Base-by-base conservation (phyloP, 1,140 invertebrate species). In the Wasmannia auropunctata region DNA sequence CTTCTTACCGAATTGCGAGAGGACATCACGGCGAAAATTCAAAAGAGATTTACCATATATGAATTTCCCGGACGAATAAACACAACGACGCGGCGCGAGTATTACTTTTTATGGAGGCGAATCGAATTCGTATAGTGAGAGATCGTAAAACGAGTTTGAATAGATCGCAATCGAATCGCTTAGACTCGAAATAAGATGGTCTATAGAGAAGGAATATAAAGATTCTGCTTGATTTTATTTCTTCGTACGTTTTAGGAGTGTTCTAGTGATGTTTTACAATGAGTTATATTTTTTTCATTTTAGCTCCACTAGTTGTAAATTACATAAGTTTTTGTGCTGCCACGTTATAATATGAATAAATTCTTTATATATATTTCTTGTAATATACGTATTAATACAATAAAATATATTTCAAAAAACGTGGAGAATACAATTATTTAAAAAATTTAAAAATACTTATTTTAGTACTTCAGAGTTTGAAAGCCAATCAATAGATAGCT, bases 1-100 rank as follows among this genome's bases (percentile, higher is more conserved):
- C 7, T 40, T n/a, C 14, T 46, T 8, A 16, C 25, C 10, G 28
- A 25, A 43, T 81, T 31, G 65, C n/a, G n/a, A n/a, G n/a, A 67
- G 11, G 8, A 40, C 37, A 72, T 74, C 34, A 43, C 51, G 25
- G 16, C 4, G 14, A 60, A 58, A 58, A 56, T 70, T 81, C 3
- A 16, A 70, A 28, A 60, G 37, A 74, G n/a, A 74, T 83, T 74
- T 74, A 46, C 25, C n/a, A n/a, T 70, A 22, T 31, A 72, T 74
- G 54, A 83, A 74, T 83, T 83, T 72, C 40, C 22, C 69, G 51
- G 28, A 10, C 67, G 67, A 74, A 74, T 74, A 83, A 83, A 83
- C 67, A 83, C 67, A 58, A 74, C 16, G 28, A 58, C 60, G n/a
- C 67, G n/a, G 54, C 37, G 22, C n/a, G 28, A 74, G 51, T 60